Percentiles rank a stretch among this genome's conserved stretches.
Evolutionary conservation across 2,797 vertebrate species (phyloP).

Genomic region (Synaphobranchus kaupii): DNA sequence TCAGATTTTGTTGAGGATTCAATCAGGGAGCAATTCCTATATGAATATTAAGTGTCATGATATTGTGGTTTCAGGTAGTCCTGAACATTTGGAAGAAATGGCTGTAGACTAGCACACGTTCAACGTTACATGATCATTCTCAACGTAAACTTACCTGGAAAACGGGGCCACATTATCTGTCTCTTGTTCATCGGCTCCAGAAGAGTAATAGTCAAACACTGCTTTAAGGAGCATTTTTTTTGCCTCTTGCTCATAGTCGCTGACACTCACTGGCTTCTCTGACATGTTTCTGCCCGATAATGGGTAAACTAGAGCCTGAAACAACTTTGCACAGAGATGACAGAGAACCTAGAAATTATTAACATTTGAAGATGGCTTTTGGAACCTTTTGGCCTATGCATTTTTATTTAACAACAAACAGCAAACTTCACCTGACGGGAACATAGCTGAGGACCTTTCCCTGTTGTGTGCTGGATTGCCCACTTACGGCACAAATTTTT

Average conservation of each 20-base stretch:
- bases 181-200: slow-evolving; percentile 81
- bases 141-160: slow-evolving; percentile 75
- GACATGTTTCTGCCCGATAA: slow-evolving; percentile 62
- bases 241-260: slow-evolving; percentile 79
- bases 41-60: no score
- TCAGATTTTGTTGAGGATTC: no score
- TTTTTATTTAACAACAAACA: slow-evolving; percentile 4
- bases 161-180: slow-evolving; percentile 81
- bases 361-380: not conserved
- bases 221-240: slow-evolving; percentile 74
- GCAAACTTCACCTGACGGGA: no score
- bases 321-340: slow-evolving; percentile 46
- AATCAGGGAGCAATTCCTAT: not conserved
- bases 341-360: slow-evolving; percentile 29
- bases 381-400: not conserved
- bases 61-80: no score
- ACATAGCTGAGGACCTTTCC: not conserved
- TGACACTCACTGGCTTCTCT: slow-evolving; percentile 70
- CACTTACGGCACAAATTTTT: not conserved
- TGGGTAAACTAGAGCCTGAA: slow-evolving; percentile 7
- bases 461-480: not conserved
- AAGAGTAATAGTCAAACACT: slow-evolving; percentile 82
- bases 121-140: not conserved
- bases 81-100: not conserved
- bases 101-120: no score